Evolutionary conservation across 1,140 invertebrate genomes (phyloP).

Genomic region (Melanaphis sacchari): DNA sequence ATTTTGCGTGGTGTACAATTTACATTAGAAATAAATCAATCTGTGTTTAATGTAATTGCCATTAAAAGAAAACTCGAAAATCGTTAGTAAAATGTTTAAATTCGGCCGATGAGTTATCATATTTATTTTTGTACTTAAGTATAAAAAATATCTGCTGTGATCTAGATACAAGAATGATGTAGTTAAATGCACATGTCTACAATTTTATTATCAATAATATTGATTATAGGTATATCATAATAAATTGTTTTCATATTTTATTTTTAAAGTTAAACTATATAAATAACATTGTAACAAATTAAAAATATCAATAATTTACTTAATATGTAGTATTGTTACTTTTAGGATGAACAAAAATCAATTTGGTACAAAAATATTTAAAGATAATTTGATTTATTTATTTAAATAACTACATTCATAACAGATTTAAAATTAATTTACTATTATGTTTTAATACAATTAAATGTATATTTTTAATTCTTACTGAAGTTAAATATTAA

Average conservation of each 20-base stretch:
- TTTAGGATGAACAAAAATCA: not conserved
- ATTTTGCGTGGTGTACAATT: not conserved
- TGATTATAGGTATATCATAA: not conserved
- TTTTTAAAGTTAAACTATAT: not conserved
- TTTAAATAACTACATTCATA: not conserved
- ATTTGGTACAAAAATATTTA: not conserved
- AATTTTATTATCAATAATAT: not conserved
- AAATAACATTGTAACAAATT: not conserved
- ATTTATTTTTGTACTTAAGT: not conserved
- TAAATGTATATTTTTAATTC: not conserved
- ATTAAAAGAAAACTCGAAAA: not conserved
- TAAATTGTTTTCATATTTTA: not conserved
- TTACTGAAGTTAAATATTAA: not conserved
- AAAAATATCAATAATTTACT: not conserved
- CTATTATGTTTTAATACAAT: not conserved
- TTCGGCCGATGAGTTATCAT: not conserved
- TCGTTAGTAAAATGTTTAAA: not conserved
- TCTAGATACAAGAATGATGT: not conserved
- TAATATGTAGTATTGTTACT: not conserved
- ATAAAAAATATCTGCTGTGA: not conserved
- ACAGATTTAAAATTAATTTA: not conserved
- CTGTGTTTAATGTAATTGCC: not conserved
- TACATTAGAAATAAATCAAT: conserved; percentile 12
- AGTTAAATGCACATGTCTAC: not conserved
- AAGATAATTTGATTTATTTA: not conserved